Conservation (phyloP, 2,797 vertebrate species). For the Phyllotis vaccarum region DNA sequence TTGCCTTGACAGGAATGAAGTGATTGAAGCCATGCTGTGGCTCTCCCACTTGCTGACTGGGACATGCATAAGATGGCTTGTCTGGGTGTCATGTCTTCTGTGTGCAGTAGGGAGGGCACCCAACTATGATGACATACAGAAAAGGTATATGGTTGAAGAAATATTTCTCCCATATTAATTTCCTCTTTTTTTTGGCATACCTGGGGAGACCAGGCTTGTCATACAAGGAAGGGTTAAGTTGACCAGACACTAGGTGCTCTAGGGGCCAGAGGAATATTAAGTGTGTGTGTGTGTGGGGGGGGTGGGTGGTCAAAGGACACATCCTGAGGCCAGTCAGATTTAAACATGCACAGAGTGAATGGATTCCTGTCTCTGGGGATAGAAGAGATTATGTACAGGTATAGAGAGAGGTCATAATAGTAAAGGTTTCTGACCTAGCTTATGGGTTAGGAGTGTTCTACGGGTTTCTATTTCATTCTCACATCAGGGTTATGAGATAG, state of each 20-base stretch:
- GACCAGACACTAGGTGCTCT: background rate
- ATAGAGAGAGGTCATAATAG: background rate
- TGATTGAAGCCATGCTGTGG: background rate
- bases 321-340: background rate
- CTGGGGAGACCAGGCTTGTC: background rate
- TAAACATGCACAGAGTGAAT: background rate
- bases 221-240: background rate
- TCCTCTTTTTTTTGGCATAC: background rate
- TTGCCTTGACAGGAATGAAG: background rate
- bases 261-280: background rate
- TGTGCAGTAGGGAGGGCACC: rapidly evolving
- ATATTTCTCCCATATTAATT: background rate
- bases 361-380: background rate
- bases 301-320: background rate
- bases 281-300: background rate
- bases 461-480: background rate
- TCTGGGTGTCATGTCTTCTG: background rate
- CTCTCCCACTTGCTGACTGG: background rate
- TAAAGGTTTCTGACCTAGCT: background rate
- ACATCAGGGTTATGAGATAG: background rate
- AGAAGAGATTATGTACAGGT: background rate
- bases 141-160: background rate
- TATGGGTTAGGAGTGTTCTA: background rate
- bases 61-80: background rate
- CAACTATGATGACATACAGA: rapidly evolving